These are phyloP conservation scores for Morinoia aosen DNA, from an alignment of 2,888 invertebrate species.

Conservation along the genomic window DNA sequence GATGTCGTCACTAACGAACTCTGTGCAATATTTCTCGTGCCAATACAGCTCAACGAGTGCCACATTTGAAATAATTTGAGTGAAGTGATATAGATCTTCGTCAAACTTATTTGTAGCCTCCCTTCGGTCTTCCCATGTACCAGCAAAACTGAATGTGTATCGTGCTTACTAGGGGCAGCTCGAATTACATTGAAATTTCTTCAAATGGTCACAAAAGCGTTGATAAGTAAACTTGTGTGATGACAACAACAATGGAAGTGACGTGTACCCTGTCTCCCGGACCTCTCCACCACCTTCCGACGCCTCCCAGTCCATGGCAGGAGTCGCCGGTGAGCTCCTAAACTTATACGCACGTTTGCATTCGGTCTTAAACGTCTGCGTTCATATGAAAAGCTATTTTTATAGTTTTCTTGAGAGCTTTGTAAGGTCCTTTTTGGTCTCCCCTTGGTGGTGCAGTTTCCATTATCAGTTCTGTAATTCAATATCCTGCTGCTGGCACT, in stretches of 20 bases:
- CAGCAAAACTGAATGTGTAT: background rate
- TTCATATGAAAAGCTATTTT: background rate
- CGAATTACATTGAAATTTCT: background rate
- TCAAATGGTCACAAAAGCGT: background rate
- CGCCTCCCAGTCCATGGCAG: constrained; percentile 40
- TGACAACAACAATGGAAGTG: constrained; percentile 42
- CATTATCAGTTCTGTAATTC: background rate
- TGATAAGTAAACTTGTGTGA: background rate
- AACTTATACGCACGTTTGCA: background rate
- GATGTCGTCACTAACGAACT: background rate
- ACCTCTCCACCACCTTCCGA: constrained; percentile 31
- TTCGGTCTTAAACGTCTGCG: too few species aligned
- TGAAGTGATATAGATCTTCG: background rate
- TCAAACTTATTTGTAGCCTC: background rate
- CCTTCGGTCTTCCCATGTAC: background rate
- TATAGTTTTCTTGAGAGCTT: background rate
- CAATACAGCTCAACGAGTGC: background rate
- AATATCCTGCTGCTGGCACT: background rate
- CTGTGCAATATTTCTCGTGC: background rate
- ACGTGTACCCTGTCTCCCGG: background rate
- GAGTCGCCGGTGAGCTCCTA: constrained; percentile 24
- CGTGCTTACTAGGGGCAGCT: background rate
- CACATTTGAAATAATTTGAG: background rate
- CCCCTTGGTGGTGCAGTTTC: background rate
- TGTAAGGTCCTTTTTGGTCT: background rate